phyloP scores from a whole-genome alignment of 1,140 invertebrate genomes.

The Colletes gigas region DNA sequence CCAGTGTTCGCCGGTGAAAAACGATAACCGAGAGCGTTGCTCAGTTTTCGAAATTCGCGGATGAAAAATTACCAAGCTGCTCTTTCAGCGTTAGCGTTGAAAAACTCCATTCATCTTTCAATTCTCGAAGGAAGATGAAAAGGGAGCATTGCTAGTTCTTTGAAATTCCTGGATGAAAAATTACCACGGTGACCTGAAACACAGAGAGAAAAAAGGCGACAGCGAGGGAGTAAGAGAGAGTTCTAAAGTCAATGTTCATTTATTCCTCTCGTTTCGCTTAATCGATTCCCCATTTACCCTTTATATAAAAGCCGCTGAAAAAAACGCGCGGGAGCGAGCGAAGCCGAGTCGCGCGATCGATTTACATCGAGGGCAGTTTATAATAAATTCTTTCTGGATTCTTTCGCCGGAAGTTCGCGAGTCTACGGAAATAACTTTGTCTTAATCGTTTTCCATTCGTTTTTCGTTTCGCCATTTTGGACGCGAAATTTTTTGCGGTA shows the following conservation, averaged over 20 bases:
- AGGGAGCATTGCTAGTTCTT: slow-evolving; percentile 20
- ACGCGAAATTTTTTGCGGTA: too few relatives aligned
- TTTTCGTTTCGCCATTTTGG: too few relatives aligned
- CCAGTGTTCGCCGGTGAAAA: background rate
- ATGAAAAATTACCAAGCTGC: slow-evolving; percentile 34
- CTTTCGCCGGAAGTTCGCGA: background rate
- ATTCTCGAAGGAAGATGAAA: slow-evolving; percentile 34
- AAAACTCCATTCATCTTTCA: slow-evolving; percentile 42
- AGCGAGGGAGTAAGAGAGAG: background rate
- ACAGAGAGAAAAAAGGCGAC: background rate
- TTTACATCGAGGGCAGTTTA: slow-evolving; percentile 39
- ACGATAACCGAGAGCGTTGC: background rate
- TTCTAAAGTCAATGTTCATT: slow-evolving; percentile 25
- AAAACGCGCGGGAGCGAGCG: background rate
- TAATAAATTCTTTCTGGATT: slow-evolving; percentile 54
- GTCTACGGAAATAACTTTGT: too few relatives aligned
- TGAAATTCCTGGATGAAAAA: slow-evolving; percentile 45
- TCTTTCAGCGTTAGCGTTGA: slow-evolving; percentile 9
- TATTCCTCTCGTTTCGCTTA: slow-evolving; percentile 40
- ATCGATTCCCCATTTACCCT: slow-evolving; percentile 28
- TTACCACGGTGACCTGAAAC: slow-evolving; percentile 22
- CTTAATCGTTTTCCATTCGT: too few relatives aligned
- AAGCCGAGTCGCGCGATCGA: background rate
- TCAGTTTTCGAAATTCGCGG: slow-evolving; percentile 6
- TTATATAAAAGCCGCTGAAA: background rate